A percentile compares a stretch with the other conserved stretches of the same genome.
Evolutionary conservation across 2,113 vertebrate genomes (phyloP).

Genomic region (Solenodon paradoxus): DNA sequence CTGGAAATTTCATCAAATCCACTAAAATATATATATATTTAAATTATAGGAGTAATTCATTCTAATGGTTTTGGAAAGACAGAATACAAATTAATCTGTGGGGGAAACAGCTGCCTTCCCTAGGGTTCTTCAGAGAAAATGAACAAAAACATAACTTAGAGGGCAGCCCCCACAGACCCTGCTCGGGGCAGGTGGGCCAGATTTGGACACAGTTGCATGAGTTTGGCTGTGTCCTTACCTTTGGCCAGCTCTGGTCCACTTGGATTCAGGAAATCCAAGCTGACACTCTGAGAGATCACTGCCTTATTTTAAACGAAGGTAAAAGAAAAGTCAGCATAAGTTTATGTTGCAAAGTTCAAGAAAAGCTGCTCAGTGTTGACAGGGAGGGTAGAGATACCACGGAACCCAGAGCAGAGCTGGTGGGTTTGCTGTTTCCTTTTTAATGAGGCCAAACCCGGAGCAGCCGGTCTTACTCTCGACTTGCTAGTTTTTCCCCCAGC

Average conservation of each 20-base stretch:
- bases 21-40: background rate
- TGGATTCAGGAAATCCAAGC: background rate
- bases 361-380: background rate
- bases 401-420: background rate
- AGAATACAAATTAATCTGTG: background rate
- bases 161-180: background rate
- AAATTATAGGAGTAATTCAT: background rate
- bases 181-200: background rate
- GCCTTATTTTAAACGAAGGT: conserved; percentile 23
- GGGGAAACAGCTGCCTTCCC: background rate
- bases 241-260: background rate
- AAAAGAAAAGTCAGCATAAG: background rate
- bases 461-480: background rate
- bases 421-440: background rate
- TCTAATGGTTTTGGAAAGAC: conserved; percentile 24
- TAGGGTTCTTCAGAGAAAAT: background rate
- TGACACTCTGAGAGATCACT: background rate
- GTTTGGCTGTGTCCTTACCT: background rate
- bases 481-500: background rate
- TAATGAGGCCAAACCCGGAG: background rate
- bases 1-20: background rate
- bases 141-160: background rate
- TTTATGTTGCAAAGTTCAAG: background rate
- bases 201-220: no score
- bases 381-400: background rate